Conservation (phyloP, 2,113 vertebrate genomes). For the Megaceryle torquata region DNA sequence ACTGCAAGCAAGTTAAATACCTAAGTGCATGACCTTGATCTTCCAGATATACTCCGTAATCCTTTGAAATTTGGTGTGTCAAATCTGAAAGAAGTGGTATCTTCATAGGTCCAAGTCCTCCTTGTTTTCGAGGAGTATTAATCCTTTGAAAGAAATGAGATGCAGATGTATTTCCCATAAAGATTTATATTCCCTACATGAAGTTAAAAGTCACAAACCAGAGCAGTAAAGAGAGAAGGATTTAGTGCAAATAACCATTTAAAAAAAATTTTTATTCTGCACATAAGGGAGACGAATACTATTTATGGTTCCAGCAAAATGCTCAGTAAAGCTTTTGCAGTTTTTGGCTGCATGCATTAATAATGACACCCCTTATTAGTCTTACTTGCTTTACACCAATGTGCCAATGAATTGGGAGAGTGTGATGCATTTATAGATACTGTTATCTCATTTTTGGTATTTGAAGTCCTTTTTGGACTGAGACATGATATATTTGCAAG, state of each 20-base stretch:
- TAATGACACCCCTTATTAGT: not conserved
- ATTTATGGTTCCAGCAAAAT: not conserved
- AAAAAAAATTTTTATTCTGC: not conserved
- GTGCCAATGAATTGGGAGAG: not conserved
- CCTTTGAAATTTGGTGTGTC: slow-evolving; percentile 94
- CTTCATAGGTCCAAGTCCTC: slow-evolving; percentile 90
- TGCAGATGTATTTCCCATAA: not conserved
- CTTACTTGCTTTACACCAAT: not conserved
- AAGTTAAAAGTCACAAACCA: not conserved
- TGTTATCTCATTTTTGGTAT: not conserved
- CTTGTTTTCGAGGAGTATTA: slow-evolving; percentile 92
- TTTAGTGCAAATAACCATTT: not conserved
- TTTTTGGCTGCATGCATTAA: not conserved
- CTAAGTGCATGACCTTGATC: slow-evolving; percentile 94
- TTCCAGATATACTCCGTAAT: slow-evolving; percentile 95
- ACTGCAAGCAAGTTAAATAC: slow-evolving; percentile 62
- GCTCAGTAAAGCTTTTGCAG: not conserved
- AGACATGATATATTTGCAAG: not conserved
- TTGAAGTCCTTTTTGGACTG: not conserved
- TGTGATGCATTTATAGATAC: not conserved
- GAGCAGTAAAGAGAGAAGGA: not conserved
- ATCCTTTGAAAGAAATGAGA: slow-evolving; percentile 80
- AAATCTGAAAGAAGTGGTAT: slow-evolving; percentile 94
- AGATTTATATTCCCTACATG: not conserved
- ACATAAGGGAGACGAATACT: not conserved